Evolutionary conservation across 2,113 vertebrate genomes (phyloP), one percentile per base, ranked within the genome.

Genomic region (Apodemus speciosus): DNA sequence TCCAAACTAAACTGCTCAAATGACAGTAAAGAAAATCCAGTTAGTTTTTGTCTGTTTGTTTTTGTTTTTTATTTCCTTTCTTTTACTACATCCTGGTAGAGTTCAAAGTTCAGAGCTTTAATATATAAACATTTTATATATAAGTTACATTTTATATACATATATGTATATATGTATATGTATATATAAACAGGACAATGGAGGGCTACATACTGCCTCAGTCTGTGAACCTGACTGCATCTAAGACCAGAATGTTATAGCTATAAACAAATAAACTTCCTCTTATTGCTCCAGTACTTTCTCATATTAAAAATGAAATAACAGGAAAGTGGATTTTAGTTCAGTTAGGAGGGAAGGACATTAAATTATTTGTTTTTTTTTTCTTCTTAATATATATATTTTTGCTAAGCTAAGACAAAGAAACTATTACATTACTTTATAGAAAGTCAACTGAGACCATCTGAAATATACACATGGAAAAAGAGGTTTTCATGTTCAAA

Each of bases 271-370:
- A 13, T 95, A 81, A 94, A 51, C 76, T 95, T 94, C 86, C 90
- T 92, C 20, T 93, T 64, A 56, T 89, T 94, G 51, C 84, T 85
- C 40, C 25, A 68, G 58, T 56, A 89, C 35, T 87, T 94, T 94
- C 95, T 94, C 51, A 62, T 91, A 51, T 92, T 92, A 92, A 93
- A 89, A 89, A 93, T 94, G 46, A 96, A 95, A 96, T 92, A 86
- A 66, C 60, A 23, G 38, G 76, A 21, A 95, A 95, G 79, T 87
- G 66, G 62, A 51, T 88, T 90, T 49, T 92, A 68, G 62, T 76
- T 94, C 89, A 91, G 32, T 95, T 35, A 64, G 32, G n/a, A 40
- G 18, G 43, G 49, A 92, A 96, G 73, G 71, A 62, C 46, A 46
- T 75, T 92, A 81, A 93, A 83, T 95, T 93, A 85, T 90, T 95